A percentile compares a stretch with the other conserved stretches of the same genome.
Evolutionary conservation across 2,113 vertebrate genomes (phyloP).

Genomic region (Chlamydotis undulata): DNA sequence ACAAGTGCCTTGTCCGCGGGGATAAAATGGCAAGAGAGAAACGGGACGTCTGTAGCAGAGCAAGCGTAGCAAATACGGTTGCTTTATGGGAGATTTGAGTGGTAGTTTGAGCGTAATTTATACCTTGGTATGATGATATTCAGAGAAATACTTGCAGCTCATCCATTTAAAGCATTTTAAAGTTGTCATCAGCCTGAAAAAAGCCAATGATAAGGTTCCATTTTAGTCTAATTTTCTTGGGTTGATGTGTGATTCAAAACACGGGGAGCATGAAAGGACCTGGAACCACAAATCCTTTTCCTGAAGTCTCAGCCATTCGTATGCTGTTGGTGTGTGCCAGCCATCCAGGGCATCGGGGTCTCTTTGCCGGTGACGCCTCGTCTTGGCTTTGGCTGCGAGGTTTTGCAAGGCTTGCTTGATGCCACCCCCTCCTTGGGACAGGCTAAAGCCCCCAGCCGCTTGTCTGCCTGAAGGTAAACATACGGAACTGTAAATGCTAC

Average conservation of each 20-base stretch:
- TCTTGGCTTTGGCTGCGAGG: neutral
- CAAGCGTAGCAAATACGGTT: neutral
- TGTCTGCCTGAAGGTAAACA: neutral
- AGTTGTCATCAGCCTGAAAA: neutral
- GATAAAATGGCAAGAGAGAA: neutral
- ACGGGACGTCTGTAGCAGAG: neutral
- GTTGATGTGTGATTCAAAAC: neutral
- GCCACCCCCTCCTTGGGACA: neutral
- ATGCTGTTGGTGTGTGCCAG: neutral
- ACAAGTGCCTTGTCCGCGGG: neutral
- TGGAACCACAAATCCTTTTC: neutral
- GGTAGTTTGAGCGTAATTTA: neutral
- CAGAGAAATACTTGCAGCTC: neutral
- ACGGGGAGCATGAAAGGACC: neutral
- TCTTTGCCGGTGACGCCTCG: neutral
- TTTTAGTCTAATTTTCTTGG: neutral
- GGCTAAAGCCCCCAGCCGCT: neutral
- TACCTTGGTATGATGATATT: neutral
- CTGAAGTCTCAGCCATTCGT: neutral
- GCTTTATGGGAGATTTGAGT: neutral
- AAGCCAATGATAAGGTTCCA: neutral
- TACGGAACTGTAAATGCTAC: neutral
- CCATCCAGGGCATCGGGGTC: rapidly evolving
- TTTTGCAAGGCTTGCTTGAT: rapidly evolving
- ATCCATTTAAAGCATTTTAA: neutral